Conservation (phyloP, 2,797 vertebrate genomes). For the Garrulus glandarius region DNA sequence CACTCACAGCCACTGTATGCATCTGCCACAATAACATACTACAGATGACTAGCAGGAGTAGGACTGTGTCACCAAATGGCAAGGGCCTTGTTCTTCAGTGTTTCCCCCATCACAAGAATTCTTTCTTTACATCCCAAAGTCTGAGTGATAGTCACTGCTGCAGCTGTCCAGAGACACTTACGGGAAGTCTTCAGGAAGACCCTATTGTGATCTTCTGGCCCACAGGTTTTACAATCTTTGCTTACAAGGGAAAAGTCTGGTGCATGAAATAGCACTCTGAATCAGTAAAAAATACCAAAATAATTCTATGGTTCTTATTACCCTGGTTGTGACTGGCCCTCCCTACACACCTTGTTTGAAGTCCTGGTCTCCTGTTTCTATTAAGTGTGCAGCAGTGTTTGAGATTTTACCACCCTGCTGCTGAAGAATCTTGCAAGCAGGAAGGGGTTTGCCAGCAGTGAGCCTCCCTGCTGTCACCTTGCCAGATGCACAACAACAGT, state of each 20-base stretch:
- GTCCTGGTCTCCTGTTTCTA: background rate
- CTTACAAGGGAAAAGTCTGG: background rate
- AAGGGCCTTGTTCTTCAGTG: background rate
- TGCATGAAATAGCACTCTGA: fast-evolving
- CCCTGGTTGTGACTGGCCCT: no score
- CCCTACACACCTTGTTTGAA: background rate
- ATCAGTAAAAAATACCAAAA: background rate
- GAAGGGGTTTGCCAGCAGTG: background rate
- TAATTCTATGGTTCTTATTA: background rate
- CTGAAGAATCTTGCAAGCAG: background rate
- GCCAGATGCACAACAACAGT: background rate
- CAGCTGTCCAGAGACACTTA: background rate
- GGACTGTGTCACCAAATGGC: background rate
- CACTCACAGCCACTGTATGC: fast-evolving
- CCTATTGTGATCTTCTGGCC: background rate
- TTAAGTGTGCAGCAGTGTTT: background rate
- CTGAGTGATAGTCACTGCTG: background rate
- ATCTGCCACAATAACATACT: background rate
- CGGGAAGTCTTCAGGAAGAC: background rate
- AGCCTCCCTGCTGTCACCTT: background rate
- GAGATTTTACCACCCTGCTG: background rate
- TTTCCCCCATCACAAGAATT: background rate
- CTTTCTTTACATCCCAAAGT: background rate
- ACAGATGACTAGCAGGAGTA: background rate
- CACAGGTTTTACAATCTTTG: background rate